Conservation (phyloP, 2,113 vertebrate genomes). For the Pelodiscus sinensis region DNA sequence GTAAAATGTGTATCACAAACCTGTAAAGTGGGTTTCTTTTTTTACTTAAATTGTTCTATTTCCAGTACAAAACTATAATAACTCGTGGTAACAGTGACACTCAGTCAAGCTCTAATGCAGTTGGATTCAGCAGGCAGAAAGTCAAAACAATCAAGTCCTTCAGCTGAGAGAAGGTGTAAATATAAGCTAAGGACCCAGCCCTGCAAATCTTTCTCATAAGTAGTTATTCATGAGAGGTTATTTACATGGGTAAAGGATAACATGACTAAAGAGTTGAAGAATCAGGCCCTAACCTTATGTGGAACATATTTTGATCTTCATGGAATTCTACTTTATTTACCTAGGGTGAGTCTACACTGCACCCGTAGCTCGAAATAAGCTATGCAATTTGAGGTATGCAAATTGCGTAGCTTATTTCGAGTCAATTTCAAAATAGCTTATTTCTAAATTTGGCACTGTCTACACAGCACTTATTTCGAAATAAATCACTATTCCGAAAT, state of each 20-base stretch:
- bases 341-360: neutral
- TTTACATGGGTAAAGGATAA: neutral
- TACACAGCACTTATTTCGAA: too few species aligned
- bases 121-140: neutral
- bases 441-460: too few species aligned
- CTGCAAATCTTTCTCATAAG: neutral
- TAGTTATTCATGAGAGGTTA: neutral
- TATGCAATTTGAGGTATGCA: too few species aligned
- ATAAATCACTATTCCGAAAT: too few species aligned
- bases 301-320: neutral
- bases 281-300: neutral
- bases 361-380: too few species aligned
- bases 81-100: constrained; percentile 25
- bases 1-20: constrained; percentile 31
- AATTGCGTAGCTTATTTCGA: too few species aligned
- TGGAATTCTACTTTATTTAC: neutral
- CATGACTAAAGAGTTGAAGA: constrained; percentile 6
- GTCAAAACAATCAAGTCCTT: neutral
- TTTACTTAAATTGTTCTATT: constrained; percentile 47
- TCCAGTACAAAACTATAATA: constrained; percentile 40
- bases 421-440: too few species aligned
- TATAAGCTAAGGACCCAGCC: neutral
- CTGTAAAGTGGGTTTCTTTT: constrained; percentile 49
- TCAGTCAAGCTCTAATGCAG: neutral
- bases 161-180: neutral